phyloP scores from a whole-genome alignment of 2,113 vertebrate genomes.

The Lasiurus borealis region DNA sequence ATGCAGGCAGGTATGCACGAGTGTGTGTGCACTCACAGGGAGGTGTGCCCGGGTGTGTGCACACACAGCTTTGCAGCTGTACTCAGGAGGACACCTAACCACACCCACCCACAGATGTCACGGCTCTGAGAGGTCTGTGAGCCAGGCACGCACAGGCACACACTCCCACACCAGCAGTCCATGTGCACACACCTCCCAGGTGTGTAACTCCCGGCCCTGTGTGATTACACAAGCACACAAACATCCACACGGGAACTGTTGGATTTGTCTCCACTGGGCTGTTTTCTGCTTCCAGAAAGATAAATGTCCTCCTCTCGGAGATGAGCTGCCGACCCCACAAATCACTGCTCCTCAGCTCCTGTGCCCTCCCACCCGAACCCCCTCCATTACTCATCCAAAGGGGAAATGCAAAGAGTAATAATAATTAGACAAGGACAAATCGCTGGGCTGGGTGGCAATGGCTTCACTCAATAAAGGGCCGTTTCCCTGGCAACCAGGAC shows the following conservation, averaged over 20 bases:
- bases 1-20: not conserved
- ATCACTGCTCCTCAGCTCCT: slow-evolving; percentile 90
- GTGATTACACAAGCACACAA: not conserved
- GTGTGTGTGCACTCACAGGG: no score
- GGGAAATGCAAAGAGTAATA: slow-evolving; percentile 92
- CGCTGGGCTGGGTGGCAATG: slow-evolving; percentile 86
- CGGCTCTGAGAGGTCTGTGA: not conserved
- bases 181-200: rapidly evolving
- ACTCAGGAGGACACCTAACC: no score
- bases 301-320: slow-evolving; percentile 91
- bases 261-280: slow-evolving; percentile 2
- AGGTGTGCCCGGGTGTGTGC: no score
- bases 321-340: slow-evolving; percentile 93
- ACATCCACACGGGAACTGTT: not conserved
- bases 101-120: not conserved
- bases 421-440: slow-evolving; percentile 99
- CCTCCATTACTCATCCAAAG: slow-evolving; percentile 95
- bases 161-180: not conserved
- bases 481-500: slow-evolving; percentile 89
- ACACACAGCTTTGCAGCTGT: not conserved
- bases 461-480: slow-evolving; percentile 89
- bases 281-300: slow-evolving; percentile 87
- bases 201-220: rapidly evolving
- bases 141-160: rapidly evolving
- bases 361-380: slow-evolving; percentile 88